Conservation (phyloP, 2,797 vertebrate genomes). For the Apogon hyalosoma region DNA sequence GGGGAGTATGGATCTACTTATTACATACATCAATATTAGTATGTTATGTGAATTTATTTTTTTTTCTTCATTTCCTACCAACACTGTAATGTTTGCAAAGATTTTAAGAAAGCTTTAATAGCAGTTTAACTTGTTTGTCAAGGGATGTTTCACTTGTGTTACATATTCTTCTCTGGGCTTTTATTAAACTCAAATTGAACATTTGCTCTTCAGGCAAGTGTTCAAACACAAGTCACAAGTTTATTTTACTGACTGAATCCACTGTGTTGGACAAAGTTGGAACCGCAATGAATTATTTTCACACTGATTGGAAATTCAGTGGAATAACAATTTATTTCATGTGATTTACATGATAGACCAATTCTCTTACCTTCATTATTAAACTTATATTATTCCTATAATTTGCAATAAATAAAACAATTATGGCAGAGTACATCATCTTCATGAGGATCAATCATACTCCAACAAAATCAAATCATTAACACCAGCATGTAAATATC, state of each 20-base stretch:
- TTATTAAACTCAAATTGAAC: neutral
- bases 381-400: constrained; percentile 11
- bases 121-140: constrained; percentile 32
- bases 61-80: neutral
- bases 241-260: too few species aligned
- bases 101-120: neutral
- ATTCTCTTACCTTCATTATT: constrained; percentile 40
- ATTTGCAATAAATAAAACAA: constrained; percentile 45
- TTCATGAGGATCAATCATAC: constrained; percentile 4
- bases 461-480: neutral
- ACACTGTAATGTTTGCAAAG: constrained; percentile 7
- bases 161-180: neutral
- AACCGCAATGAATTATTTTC: neutral
- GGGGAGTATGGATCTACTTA: constrained; percentile 2
- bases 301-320: constrained; percentile 3
- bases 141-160: constrained; percentile 11
- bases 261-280: neutral
- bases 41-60: neutral
- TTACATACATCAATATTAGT: neutral
- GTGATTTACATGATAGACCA: constrained; percentile 39
- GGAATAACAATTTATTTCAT: constrained; percentile 56
- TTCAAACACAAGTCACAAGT: too few species aligned
- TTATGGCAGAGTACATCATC: constrained; percentile 18
- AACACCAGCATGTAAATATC: constrained; percentile 27
- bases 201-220: neutral